Conservation (phyloP, 1,140 invertebrate species). For the Dryas iulia region DNA sequence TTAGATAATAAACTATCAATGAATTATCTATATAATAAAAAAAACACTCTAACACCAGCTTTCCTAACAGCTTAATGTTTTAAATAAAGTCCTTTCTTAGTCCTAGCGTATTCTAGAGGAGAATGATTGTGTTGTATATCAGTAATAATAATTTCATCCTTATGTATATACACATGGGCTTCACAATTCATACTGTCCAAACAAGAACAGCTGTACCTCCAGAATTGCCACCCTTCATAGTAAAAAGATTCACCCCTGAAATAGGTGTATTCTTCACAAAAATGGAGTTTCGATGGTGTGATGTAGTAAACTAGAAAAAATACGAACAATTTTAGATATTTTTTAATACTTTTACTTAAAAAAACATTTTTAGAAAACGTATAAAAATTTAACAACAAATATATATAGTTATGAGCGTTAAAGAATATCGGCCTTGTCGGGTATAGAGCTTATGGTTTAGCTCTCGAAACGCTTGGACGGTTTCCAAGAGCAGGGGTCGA, state of each 20-base stretch:
- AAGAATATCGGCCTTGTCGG: too few relatives aligned
- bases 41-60: too few relatives aligned
- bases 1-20: too few relatives aligned
- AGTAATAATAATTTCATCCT: constrained; percentile 22
- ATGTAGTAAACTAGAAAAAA: constrained; percentile 19
- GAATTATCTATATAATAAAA: background rate
- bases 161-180: constrained; percentile 24
- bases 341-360: too few relatives aligned
- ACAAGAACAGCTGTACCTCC: constrained; percentile 32
- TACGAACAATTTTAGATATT: background rate
- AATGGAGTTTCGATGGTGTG: constrained; percentile 25
- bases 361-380: too few relatives aligned
- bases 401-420: too few relatives aligned
- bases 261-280: constrained; percentile 28
- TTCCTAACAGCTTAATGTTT: background rate
- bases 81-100: constrained; percentile 31
- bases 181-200: constrained; percentile 24
- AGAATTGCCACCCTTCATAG: constrained; percentile 20
- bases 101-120: constrained; percentile 20
- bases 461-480: too few relatives aligned
- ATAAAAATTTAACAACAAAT: too few relatives aligned
- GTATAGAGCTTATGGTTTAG: too few relatives aligned
- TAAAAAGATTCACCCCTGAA: constrained; percentile 16
- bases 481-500: too few relatives aligned
- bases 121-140: constrained; percentile 26